Conservation (phyloP, 2,113 vertebrate species). For the Callopanchax toddi region DNA sequence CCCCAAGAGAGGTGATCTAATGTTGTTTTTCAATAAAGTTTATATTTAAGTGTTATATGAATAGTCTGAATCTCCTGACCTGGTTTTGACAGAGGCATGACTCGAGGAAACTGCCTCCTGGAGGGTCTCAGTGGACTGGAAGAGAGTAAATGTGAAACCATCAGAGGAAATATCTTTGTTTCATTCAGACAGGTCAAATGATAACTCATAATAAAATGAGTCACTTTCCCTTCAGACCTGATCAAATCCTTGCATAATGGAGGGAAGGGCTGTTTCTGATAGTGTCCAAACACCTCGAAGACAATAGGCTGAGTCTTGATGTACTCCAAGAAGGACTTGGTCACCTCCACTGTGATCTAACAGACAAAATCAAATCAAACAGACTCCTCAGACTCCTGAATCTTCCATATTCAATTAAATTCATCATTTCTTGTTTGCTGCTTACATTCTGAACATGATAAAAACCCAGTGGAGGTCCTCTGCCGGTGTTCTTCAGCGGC, state of each 20-base stretch:
- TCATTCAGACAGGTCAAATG: background rate
- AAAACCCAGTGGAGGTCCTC: slow-evolving; percentile 95
- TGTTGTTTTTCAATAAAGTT: too few relatives aligned
- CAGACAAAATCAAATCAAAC: slow-evolving; percentile 5
- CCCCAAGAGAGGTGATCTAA: too few relatives aligned
- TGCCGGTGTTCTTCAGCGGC: slow-evolving; percentile 96
- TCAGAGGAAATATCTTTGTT: background rate
- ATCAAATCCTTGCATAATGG: slow-evolving; percentile 96
- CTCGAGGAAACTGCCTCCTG: slow-evolving; percentile 91
- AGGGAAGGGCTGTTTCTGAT: slow-evolving; percentile 96
- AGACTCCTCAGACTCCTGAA: background rate
- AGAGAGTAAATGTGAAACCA: background rate
- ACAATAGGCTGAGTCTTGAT: slow-evolving; percentile 97
- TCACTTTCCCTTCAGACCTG: slow-evolving; percentile 77
- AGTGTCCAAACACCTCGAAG: slow-evolving; percentile 98
- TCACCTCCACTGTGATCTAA: slow-evolving; percentile 96
- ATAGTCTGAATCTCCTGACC: slow-evolving; percentile 73
- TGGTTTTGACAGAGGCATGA: slow-evolving; percentile 98
- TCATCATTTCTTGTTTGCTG: background rate
- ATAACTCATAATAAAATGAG: background rate
- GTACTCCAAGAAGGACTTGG: slow-evolving; percentile 94
- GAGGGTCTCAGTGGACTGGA: slow-evolving; percentile 91
- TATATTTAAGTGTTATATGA: too few relatives aligned
- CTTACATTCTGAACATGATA: slow-evolving; percentile 97
- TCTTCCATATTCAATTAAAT: too few relatives aligned